A percentile compares a stretch with the other conserved stretches of the same genome.
phyloP scores from a whole-genome alignment of 1,140 invertebrate species.

The Bombus superbus region DNA sequence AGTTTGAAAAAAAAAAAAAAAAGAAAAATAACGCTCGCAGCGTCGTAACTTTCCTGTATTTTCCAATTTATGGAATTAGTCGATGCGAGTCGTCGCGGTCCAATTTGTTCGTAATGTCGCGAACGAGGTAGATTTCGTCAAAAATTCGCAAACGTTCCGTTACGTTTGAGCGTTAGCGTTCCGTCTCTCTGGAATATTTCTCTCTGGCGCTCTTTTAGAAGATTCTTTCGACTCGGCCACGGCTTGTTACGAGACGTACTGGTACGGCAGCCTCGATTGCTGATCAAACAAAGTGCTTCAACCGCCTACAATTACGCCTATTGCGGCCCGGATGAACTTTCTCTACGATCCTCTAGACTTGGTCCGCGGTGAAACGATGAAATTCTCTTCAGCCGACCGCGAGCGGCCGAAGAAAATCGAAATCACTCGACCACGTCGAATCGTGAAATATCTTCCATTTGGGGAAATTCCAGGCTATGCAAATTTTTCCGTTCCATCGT shows the following conservation, averaged over 20 bases:
- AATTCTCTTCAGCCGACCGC: neutral
- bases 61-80: no score
- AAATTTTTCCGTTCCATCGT: conserved; percentile 16
- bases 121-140: no score
- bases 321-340: conserved; percentile 23
- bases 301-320: conserved; percentile 27
- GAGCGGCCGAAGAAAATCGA: conserved; percentile 19
- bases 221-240: conserved; percentile 30
- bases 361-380: neutral
- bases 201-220: neutral
- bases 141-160: neutral
- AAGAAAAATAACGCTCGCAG: no score
- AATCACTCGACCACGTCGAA: neutral
- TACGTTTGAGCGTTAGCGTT: neutral
- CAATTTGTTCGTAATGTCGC: no score
- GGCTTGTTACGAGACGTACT: conserved; percentile 8
- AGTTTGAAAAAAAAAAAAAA: no score
- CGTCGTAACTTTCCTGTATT: no score
- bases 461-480: neutral
- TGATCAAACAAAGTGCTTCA: conserved; percentile 46
- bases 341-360: conserved; percentile 8
- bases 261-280: conserved; percentile 37
- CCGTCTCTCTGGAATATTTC: neutral
- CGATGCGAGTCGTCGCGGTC: no score
- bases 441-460: neutral